A percentile compares a stretch with the other conserved stretches of the same genome.
phyloP scores from a whole-genome alignment of 1,140 invertebrate genomes.

The Whitmania pigra region DNA sequence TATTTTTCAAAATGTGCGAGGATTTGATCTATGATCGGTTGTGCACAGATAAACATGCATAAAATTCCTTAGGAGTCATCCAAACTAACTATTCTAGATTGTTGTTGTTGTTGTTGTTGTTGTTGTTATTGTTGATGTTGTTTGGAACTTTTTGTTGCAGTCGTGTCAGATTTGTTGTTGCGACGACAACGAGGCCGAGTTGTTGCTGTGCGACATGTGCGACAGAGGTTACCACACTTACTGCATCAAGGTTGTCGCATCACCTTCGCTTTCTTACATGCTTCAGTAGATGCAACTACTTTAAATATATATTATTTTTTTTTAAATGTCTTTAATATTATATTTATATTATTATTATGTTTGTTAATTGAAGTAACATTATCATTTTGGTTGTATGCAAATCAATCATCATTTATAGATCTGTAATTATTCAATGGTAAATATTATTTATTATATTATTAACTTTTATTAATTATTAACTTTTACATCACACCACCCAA shows the following conservation, averaged over 20 bases:
- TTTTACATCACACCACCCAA: conserved; percentile 15
- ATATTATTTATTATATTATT: too few relatives aligned
- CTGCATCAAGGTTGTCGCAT: conserved; percentile 62
- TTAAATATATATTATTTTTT: too few relatives aligned
- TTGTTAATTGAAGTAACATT: background rate
- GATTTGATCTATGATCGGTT: too few relatives aligned
- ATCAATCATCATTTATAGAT: too few relatives aligned
- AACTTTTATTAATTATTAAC: too few relatives aligned
- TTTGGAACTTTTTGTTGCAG: conserved; percentile 50
- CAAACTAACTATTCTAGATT: too few relatives aligned
- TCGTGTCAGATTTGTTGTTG: conserved; percentile 91
- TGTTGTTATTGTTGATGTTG: background rate
- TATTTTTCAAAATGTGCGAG: background rate
- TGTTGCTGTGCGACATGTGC: conserved; percentile 87
- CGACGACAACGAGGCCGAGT: conserved; percentile 86
- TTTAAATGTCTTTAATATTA: background rate
- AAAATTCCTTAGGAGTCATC: too few relatives aligned
- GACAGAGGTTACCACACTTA: conserved; percentile 96
- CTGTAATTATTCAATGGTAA: too few relatives aligned
- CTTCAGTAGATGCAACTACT: too few relatives aligned
- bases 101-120: too few relatives aligned
- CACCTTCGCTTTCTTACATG: background rate
- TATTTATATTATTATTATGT: conserved; percentile 1
- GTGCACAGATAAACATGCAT: too few relatives aligned
- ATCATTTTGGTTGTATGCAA: background rate